A percentile compares a stretch with the other conserved stretches of the same genome.
These are phyloP conservation scores for Dorcus parallelipipedus DNA, from an alignment of 2,888 invertebrate genomes.

Conservation along the genomic window DNA sequence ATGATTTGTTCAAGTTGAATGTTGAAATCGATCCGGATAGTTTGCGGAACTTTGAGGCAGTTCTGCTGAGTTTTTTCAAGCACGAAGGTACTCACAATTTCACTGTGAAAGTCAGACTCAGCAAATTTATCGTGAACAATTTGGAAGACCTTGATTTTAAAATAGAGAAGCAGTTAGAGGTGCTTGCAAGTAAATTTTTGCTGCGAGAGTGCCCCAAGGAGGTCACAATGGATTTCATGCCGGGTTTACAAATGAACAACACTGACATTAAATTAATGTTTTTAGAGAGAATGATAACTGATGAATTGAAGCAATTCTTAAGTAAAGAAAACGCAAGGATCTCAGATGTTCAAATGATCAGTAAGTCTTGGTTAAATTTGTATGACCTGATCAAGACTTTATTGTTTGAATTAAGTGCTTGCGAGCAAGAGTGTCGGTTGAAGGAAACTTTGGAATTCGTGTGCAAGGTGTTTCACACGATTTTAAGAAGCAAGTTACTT, in stretches of 20 bases:
- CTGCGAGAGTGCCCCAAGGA: not conserved
- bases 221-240: not conserved
- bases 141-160: not conserved
- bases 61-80: constrained; percentile 7
- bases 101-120: constrained; percentile 2
- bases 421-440: constrained; percentile 4
- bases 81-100: constrained; percentile 7
- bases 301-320: not conserved
- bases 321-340: not conserved
- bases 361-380: not conserved
- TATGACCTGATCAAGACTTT: not conserved
- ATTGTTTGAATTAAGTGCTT: constrained; percentile 2
- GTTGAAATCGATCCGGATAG: constrained; percentile 18
- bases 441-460: constrained; percentile 5
- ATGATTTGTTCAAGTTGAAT: constrained; percentile 31
- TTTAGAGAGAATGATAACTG: not conserved
- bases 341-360: not conserved
- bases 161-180: not conserved
- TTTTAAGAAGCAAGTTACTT: not conserved
- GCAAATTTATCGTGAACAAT: constrained; percentile 5
- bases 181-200: not conserved
- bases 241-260: not conserved
- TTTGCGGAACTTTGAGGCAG: constrained; percentile 26
- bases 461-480: not conserved
- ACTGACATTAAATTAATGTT: not conserved